Conservation (phyloP, 2,113 vertebrate genomes). For the Tychaedon coryphoeus region DNA sequence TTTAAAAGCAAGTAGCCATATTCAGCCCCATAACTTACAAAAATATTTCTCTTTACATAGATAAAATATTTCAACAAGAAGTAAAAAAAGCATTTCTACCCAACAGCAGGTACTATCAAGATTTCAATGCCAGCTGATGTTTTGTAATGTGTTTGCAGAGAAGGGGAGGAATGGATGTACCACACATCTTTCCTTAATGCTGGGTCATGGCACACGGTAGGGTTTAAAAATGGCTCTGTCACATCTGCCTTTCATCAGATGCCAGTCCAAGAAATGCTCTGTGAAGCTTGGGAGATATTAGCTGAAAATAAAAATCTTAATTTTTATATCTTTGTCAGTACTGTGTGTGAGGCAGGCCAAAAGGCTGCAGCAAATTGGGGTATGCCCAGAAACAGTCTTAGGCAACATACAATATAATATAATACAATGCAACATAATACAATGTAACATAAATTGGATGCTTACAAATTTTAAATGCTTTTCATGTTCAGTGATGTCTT, state of each 20-base stretch:
- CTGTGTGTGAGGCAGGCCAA: neutral
- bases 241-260: neutral
- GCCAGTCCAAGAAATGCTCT: neutral
- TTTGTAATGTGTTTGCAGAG: neutral
- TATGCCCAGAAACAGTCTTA: neutral
- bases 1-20: neutral
- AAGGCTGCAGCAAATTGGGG: neutral
- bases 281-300: neutral
- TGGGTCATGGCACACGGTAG: neutral
- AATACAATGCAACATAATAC: neutral
- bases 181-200: neutral
- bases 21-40: neutral
- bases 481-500: neutral
- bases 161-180: neutral
- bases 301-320: neutral
- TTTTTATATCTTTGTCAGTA: neutral
- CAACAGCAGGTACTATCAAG: neutral
- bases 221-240: neutral
- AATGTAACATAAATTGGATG: neutral
- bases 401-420: neutral
- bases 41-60: rapidly evolving
- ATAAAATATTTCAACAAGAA: neutral
- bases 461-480: neutral
- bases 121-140: neutral
- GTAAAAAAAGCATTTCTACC: rapidly evolving